phyloP scores from a whole-genome alignment of 30 jellyfish, hydroid and myxozoan species.

The Turritopsis dohrnii region DNA sequence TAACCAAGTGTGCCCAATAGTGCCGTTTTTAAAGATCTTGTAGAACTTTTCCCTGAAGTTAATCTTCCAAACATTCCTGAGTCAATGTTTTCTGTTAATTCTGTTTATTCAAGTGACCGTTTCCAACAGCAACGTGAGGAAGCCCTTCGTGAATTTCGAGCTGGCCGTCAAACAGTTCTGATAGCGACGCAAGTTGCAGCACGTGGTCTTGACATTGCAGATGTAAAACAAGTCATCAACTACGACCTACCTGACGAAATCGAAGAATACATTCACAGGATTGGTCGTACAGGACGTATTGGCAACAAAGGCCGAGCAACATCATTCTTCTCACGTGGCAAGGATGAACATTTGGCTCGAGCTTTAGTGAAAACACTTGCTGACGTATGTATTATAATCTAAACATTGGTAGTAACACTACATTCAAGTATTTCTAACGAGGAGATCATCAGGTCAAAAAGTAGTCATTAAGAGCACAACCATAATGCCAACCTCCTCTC shows the following conservation, averaged over 20 bases:
- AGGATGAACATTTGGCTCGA: conserved; percentile 84
- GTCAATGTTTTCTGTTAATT: neutral
- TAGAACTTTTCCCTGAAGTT: no score
- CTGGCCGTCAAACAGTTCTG: conserved; percentile 77
- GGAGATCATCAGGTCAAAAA: no score
- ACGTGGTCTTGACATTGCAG: conserved; percentile 96
- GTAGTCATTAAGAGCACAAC: no score
- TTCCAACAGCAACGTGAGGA: conserved; percentile 98
- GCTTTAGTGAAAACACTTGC: conserved; percentile 83
- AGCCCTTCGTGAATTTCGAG: conserved; percentile 81
- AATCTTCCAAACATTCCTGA: no score
- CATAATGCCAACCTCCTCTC: neutral
- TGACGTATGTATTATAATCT: conserved; percentile 69
- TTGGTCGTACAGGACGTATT: conserved; percentile 99
- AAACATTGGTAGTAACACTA: no score
- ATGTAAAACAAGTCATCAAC: conserved; percentile 90
- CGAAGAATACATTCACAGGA: conserved; percentile 94
- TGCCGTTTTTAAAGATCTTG: no score
- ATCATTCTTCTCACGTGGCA: conserved; percentile 82
- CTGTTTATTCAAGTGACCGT: conserved; percentile 71
- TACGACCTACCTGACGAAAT: conserved; percentile 92
- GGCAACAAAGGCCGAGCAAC: conserved; percentile 95
- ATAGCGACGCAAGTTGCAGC: conserved; percentile 99
- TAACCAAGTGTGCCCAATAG: no score
- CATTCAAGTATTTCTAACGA: no score